Base-by-base conservation (phyloP, 2,113 vertebrate species). In the Phylloscopus whistleri region DNA sequence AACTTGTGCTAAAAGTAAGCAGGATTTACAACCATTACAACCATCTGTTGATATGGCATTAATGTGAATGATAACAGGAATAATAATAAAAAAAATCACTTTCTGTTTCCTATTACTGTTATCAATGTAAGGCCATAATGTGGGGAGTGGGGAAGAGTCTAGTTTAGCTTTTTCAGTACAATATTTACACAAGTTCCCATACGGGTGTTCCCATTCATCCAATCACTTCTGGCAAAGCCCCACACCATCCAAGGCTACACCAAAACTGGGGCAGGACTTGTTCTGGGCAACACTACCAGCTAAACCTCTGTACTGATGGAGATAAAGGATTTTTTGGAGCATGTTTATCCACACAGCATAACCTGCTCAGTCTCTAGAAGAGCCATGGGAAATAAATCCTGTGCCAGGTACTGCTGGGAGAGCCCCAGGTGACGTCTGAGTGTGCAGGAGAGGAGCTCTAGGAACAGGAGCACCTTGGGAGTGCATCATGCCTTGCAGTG, bases 151-250 rank as follows among this genome's bases (percentile, higher is more conserved):
- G 24, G 60, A 75, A 75, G 20, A 12, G 28, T 49, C 67, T 52
- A 0, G 17, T 90, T 67, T 52, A 58, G 8, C 14, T 46, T 80
- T 66, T 41, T 60, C 10, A 20, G 4, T 26, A 16, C 11, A 51
- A 10, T 7, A 60, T 27, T 85, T 88, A 15, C 0, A 0, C 27
- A 49, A 51, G 12, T 35, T 87, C 13, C 48, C 14, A 5, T 41
- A 16, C 10, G 56, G 37, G 43, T 63, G 5, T 0, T 0, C 16
- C 16, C 6, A 0, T 74, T 60, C 35, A n/a, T 43, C 62, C 55
- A 58, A 5, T 4, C 10, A 13, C 26, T 33, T 26, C 18, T 44
- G 46, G 18, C 7, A 55, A 70, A 82, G 13, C 27, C 13, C 48
- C 3, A 35, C 0, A 1, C 12, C 19, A 26, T 22, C 26, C 31